Evolutionary conservation across 2,113 vertebrate genomes (phyloP), one percentile per base, ranked within the genome.

Genomic region (Sceloporus tristichus): DNA sequence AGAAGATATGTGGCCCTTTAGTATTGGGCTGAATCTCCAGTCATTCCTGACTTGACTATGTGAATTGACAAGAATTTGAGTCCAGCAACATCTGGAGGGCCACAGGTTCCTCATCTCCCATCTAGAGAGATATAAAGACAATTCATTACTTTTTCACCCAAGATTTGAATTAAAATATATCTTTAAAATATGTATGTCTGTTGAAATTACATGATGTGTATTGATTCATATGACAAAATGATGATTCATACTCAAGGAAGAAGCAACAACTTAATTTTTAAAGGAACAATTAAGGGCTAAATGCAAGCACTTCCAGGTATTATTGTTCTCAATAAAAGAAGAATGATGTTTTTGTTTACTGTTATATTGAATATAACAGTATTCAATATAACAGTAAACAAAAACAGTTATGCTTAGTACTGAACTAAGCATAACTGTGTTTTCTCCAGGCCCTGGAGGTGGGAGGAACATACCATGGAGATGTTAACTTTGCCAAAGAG

Each of bases 401-500:
- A n/a, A n/a, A n/a, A n/a, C n/a, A n/a, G n/a, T n/a, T n/a, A n/a
- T n/a, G n/a, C n/a, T n/a, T n/a, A n/a, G 19, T 2, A 68, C 25
- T 68, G 66, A 25, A 27, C 66, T 68, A 68, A 68, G 66, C 3
- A 68, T 21, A 27, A 27, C 7, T 27, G 25, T 68, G 23, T 68
- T 27, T 68, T 27, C 68, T 29, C 68, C 25, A 29, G 85, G 90
- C 81, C 84, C 90, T 77, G 59, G 86, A 94, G 85, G 54, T 78
- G 48, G 54, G n/a, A 73, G 53, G 38, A 81, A 78, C 54, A 68
- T 68, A 68, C 66, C 68, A 84, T 71, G 21, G 27, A 29, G 68
- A 56, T 70, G 53, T 5, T 29, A 91, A 76, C 80, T 62, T 53
- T 91, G 77, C 70, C 88, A 91, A 85, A 76, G 59, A 94, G 5